Base-by-base conservation (phyloP, 37 sponge, comb jelly and placozoan genomes). In the Halichondria panicea region DNA sequence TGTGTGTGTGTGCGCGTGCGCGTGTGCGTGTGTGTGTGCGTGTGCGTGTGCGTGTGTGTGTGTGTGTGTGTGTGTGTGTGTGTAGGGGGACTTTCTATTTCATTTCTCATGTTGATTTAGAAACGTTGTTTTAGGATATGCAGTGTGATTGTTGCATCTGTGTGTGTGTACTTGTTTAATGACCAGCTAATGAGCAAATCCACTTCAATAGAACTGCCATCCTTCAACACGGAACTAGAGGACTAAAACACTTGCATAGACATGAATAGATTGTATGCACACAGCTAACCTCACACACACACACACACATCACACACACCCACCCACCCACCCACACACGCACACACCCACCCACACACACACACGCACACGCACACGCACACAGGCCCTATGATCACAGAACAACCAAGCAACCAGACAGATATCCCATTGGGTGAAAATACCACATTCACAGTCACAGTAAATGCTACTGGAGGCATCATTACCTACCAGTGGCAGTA, bases 351-450 rank as follows among this genome's bases (percentile, higher is more conserved):
- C n/a, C n/a, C n/a, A n/a, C n/a, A n/a, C n/a, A n/a, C n/a, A n/a
- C n/a, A n/a, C n/a, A n/a, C n/a, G n/a, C n/a, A n/a, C n/a, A n/a
- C n/a, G n/a, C n/a, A n/a, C n/a, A n/a, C n/a, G n/a, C n/a, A n/a
- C n/a, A n/a, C n/a, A n/a, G n/a, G n/a, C n/a, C 74, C 74, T 28
- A 57, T 1, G 33, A 58, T 74, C 43, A 58, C 60, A 39, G 58
- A 42, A 28, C 68, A 38, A 7, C 68, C 68, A 4, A 2, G 9
- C 22, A 12, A 41, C 43, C 5, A 7, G 68, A 1, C 2, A 4
- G 42, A 11, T 66, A 11, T 40, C 42, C 19, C 25, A 42, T 24
- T 28, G 40, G 74, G 74, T 27, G 30, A 24, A 35, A 36, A 50
- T 59, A 60, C 30, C 19, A 50, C 33, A 30, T 71, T 46, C 55